Conservation (phyloP, 2,888 invertebrate genomes). For the Himalopsyche tibetana region DNA sequence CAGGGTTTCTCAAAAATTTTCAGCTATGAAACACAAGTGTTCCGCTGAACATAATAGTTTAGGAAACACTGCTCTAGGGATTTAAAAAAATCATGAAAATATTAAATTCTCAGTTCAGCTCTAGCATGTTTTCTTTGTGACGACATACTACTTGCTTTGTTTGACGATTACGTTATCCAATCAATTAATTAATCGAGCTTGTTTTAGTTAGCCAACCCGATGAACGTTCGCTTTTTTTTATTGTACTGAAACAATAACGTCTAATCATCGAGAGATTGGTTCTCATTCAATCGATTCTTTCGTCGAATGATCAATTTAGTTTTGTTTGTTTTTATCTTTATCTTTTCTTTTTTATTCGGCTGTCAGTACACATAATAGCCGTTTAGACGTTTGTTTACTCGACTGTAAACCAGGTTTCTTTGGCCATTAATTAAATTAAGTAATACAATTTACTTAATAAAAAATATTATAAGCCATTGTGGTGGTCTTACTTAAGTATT, state of each 20-base stretch:
- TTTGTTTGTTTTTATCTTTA: neutral
- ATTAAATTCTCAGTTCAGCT: no score
- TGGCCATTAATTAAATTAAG: neutral
- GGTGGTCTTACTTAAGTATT: no score
- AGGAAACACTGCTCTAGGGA: no score
- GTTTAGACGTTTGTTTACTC: conserved; percentile 13
- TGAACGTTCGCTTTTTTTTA: neutral
- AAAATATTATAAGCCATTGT: no score
- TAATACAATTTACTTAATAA: no score
- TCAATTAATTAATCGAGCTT: conserved; percentile 7
- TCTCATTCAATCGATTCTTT: conserved; percentile 1
- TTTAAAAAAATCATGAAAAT: no score
- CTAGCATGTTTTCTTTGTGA: neutral
- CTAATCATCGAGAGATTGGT: neutral
- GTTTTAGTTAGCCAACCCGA: neutral
- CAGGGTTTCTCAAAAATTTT: no score
- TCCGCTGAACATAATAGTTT: no score
- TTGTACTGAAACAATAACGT: neutral
- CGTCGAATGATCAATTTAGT: neutral
- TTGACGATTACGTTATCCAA: neutral
- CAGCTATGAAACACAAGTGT: no score
- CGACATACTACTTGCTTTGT: neutral
- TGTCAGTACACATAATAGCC: neutral
- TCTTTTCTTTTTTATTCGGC: neutral
- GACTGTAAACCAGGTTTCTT: neutral